These are phyloP conservation scores for Aleiodes alternator DNA, from an alignment of 2,888 invertebrate species.

Conservation along the genomic window DNA sequence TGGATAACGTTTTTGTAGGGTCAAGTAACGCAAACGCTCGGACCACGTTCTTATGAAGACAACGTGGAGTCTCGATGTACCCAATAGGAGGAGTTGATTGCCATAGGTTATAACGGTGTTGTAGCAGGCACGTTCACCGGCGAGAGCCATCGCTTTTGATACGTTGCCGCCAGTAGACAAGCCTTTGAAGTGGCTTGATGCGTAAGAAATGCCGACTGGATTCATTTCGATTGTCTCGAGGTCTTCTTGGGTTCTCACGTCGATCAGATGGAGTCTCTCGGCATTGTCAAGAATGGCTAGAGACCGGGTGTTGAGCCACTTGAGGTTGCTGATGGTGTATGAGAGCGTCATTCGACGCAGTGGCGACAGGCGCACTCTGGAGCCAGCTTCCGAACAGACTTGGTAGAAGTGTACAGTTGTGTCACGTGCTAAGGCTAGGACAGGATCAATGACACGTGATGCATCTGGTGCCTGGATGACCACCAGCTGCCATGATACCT, in stretches of 20 bases:
- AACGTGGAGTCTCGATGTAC: conserved; percentile 79
- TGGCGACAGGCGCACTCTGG: conserved; percentile 79
- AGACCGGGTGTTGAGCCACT: conserved; percentile 90
- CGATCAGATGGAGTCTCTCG: conserved; percentile 91
- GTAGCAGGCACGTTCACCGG: conserved; percentile 86
- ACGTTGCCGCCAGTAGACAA: conserved; percentile 97
- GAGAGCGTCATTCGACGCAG: conserved; percentile 83
- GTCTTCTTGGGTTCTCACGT: conserved; percentile 92
- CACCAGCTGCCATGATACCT: conserved; percentile 95
- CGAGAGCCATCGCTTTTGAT: conserved; percentile 84
- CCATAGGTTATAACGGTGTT: conserved; percentile 83
- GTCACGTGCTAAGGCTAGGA: conserved; percentile 92
- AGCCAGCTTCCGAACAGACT: conserved; percentile 78
- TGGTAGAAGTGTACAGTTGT: conserved; percentile 91
- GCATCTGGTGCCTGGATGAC: conserved; percentile 85
- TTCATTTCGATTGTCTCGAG: conserved; percentile 89
- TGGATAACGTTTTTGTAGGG: conserved; percentile 77
- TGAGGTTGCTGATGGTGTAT: conserved; percentile 85
- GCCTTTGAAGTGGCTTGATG: conserved; percentile 92
- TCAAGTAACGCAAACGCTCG: conserved; percentile 81
- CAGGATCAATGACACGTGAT: conserved; percentile 85
- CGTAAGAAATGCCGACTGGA: conserved; percentile 88
- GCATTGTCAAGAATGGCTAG: conserved; percentile 90
- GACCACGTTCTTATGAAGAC: conserved; percentile 80
- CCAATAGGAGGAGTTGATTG: conserved; percentile 83